Conservation (phyloP, 2,888 invertebrate species). For the Tenthredo livida region DNA sequence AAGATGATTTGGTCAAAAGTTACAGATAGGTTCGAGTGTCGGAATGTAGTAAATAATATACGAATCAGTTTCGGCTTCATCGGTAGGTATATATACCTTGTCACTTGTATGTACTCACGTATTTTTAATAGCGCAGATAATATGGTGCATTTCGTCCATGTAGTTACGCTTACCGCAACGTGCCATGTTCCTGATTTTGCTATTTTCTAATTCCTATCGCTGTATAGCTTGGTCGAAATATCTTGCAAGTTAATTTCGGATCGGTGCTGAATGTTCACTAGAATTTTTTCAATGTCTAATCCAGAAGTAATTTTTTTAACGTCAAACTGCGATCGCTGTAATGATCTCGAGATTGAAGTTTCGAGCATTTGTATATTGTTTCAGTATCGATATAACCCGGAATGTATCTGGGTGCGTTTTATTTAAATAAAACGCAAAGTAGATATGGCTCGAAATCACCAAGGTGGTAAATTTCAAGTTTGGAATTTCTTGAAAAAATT, state of each 20-base stretch:
- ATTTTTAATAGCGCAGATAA: slow-evolving; percentile 64
- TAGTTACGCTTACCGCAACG: slow-evolving; percentile 60
- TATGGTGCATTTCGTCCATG: slow-evolving; percentile 66
- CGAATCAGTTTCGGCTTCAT: no score
- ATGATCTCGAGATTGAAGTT: neutral
- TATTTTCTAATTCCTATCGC: neutral
- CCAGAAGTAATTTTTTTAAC: neutral
- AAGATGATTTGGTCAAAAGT: no score
- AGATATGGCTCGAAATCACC: no score
- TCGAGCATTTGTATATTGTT: slow-evolving; percentile 9
- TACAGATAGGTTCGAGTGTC: no score
- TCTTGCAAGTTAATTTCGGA: neutral
- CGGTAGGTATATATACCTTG: no score
- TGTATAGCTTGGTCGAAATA: neutral
- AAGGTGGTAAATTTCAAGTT: no score
- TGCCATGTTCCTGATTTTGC: slow-evolving; percentile 58
- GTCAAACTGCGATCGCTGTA: neutral
- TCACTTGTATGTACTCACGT: slow-evolving; percentile 59
- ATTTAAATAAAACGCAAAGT: neutral
- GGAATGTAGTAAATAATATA: no score
- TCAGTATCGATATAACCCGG: neutral
- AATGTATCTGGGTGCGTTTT: neutral
- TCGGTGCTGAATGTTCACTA: neutral
- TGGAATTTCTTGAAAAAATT: no score
- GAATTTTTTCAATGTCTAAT: neutral